phyloP scores from a whole-genome alignment of 2,113 vertebrate genomes.

The Regulus satrapa region DNA sequence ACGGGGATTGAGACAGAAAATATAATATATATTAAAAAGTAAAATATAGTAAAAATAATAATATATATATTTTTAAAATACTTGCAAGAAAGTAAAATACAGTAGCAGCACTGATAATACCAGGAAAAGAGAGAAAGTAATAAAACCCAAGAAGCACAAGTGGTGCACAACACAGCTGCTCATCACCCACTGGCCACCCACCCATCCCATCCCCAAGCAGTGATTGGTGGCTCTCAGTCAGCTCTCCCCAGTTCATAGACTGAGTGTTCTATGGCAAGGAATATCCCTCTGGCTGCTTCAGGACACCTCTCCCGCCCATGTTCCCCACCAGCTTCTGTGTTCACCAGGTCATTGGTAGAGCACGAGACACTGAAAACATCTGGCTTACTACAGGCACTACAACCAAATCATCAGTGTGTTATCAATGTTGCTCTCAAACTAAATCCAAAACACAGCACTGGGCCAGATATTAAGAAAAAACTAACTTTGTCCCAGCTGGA shows the following conservation, averaged over 20 bases:
- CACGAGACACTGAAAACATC: background rate
- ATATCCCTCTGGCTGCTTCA: background rate
- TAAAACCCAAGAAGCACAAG: background rate
- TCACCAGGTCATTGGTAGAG: background rate
- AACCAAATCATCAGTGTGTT: background rate
- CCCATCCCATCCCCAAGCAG: background rate
- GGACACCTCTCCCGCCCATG: background rate
- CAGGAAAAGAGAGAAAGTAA: background rate
- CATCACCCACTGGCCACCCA: background rate
- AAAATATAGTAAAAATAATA: background rate
- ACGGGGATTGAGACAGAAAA: accelerated
- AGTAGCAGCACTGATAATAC: background rate
- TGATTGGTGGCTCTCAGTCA: background rate
- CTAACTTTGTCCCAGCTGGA: background rate
- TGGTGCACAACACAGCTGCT: background rate
- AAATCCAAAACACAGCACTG: background rate
- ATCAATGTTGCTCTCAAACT: background rate
- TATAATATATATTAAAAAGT: too few relatives aligned
- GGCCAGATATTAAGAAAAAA: background rate
- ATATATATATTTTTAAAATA: background rate
- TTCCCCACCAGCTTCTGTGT: background rate
- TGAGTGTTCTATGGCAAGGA: accelerated
- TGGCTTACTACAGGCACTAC: background rate
- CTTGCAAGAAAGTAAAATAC: background rate
- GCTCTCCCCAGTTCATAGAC: background rate